Conservation (phyloP, 2,888 invertebrate genomes). For the Stenodema calcarata region DNA sequence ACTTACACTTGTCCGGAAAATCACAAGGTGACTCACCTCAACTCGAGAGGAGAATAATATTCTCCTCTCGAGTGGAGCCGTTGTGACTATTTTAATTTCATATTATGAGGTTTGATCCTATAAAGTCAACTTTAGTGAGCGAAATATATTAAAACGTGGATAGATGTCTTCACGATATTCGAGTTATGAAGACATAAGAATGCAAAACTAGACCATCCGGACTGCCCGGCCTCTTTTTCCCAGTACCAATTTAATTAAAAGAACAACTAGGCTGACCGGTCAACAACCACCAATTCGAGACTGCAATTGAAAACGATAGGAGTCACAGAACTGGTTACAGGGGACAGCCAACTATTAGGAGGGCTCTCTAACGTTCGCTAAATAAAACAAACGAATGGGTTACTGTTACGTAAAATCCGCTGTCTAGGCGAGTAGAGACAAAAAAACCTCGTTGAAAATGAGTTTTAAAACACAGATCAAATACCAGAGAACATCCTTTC, state of each 20-base stretch:
- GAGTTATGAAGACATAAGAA: not conserved
- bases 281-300: not conserved
- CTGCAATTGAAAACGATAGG: constrained; percentile 11
- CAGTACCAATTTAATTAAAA: not conserved
- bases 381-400: not conserved
- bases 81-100: too few species aligned
- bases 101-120: too few species aligned
- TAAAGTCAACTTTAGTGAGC: too few species aligned
- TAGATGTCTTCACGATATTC: too few species aligned
- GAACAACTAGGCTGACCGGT: constrained; percentile 7
- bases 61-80: too few species aligned
- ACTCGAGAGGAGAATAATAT: not conserved
- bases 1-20: not conserved
- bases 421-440: not conserved
- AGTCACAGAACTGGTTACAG: not conserved
- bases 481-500: not conserved
- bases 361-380: not conserved
- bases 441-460: not conserved
- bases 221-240: not conserved
- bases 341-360: not conserved
- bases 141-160: too few species aligned
- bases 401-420: not conserved
- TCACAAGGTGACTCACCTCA: not conserved
- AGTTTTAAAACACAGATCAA: not conserved
- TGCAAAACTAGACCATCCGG: not conserved